A percentile compares a stretch with the other conserved stretches of the same genome.
These are phyloP conservation scores for Mimumesa dahlbomi DNA, from an alignment of 2,888 invertebrate species.

Conservation along the genomic window DNA sequence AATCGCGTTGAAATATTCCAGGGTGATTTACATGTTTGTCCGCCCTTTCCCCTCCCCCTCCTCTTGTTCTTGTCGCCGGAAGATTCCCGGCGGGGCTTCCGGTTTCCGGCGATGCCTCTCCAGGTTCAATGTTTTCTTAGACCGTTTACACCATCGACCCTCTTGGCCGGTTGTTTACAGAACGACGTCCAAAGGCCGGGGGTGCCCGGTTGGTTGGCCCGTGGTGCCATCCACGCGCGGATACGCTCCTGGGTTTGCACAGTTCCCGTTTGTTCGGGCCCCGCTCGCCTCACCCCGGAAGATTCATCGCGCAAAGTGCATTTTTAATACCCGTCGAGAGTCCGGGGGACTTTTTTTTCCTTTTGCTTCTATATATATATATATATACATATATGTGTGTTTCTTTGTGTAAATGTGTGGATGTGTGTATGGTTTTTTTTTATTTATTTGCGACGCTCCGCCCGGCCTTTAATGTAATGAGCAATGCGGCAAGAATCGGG, in stretches of 20 bases:
- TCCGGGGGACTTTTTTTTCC: background rate
- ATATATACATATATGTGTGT: no score
- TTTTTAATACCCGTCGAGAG: conserved; percentile 46
- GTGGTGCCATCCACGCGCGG: background rate
- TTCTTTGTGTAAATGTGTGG: no score
- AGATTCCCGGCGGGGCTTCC: conserved; percentile 39
- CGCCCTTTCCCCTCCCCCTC: background rate
- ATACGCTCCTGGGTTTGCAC: conserved; percentile 25
- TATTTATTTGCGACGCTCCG: conserved; percentile 30
- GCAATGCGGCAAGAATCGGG: conserved; percentile 11
- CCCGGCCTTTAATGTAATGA: conserved; percentile 25
- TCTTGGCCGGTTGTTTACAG: conserved; percentile 48
- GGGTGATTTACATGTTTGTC: conserved; percentile 60
- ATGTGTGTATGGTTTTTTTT: no score
- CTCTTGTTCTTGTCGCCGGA: conserved; percentile 37
- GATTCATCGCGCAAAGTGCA: conserved; percentile 50
- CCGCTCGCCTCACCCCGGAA: conserved; percentile 13
- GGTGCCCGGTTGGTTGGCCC: conserved; percentile 11
- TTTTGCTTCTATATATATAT: no score
- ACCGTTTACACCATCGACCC: conserved; percentile 57
- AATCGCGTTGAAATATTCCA: conserved; percentile 38
- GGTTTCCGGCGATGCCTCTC: conserved; percentile 5
- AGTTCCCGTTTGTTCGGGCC: conserved; percentile 15
- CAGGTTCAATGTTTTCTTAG: conserved; percentile 66
- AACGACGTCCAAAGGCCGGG: conserved; percentile 24